A percentile compares a stretch with the other conserved stretches of the same genome.
phyloP scores from a whole-genome alignment of 2,113 vertebrate genomes.

The Nycticorax nycticorax region DNA sequence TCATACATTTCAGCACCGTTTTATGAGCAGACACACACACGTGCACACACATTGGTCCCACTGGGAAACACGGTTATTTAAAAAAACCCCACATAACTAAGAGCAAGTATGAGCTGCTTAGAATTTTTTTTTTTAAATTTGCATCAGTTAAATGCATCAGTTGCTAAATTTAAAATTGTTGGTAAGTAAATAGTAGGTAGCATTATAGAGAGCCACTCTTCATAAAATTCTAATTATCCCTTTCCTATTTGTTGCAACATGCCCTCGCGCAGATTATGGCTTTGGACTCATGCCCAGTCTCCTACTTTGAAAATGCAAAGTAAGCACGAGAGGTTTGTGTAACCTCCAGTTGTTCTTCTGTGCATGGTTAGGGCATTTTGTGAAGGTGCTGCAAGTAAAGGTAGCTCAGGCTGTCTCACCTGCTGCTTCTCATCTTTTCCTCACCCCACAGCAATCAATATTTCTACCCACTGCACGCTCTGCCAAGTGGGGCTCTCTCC shows the following conservation, averaged over 20 bases:
- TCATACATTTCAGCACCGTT: not conserved
- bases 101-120: not conserved
- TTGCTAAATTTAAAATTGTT: conserved; percentile 19
- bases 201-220: conserved; percentile 20
- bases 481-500: not conserved
- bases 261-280: not conserved
- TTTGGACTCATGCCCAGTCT: conserved; percentile 30
- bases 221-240: conserved; percentile 49
- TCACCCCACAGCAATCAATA: not conserved
- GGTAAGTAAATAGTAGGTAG: conserved; percentile 24
- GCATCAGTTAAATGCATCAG: not conserved
- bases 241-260: conserved; percentile 26
- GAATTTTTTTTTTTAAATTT: not conserved
- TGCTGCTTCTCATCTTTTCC: not conserved
- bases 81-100: not conserved
- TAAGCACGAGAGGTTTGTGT: not conserved
- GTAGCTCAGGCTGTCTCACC: not conserved
- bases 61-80: not conserved
- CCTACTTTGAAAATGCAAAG: not conserved
- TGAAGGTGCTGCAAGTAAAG: not conserved
- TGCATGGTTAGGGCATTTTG: not conserved
- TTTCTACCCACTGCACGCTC: rapidly evolving
- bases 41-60: not conserved
- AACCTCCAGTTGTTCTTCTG: not conserved
- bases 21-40: not conserved